Percentiles rank a stretch among this genome's conserved stretches.
Evolutionary conservation across 1,140 invertebrate genomes (phyloP).

Genomic region (Drosophila tsacasi): DNA sequence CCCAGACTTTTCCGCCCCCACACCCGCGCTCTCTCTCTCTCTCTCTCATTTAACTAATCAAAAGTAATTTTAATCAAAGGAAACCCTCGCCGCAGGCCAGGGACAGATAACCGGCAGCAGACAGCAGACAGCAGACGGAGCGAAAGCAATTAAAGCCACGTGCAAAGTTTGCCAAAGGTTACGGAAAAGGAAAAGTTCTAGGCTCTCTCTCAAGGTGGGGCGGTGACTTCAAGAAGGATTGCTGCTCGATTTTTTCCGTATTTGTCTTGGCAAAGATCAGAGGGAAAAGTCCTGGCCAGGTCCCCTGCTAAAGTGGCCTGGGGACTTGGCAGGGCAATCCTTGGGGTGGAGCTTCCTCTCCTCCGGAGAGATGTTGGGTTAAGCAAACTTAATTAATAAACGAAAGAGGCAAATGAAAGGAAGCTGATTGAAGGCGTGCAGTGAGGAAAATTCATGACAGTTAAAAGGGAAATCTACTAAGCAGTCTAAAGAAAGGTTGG

Average conservation of each 20-base stretch:
- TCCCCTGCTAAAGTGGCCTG: conserved; percentile 28
- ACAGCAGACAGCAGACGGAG: conserved; percentile 24
- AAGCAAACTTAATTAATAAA: conserved; percentile 83
- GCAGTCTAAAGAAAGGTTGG: too few relatives aligned
- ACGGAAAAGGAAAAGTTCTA: conserved; percentile 60
- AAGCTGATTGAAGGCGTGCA: conserved; percentile 48
- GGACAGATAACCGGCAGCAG: conserved; percentile 35
- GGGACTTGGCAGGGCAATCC: conserved; percentile 17
- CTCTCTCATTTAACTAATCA: conserved; percentile 76
- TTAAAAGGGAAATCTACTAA: too few relatives aligned
- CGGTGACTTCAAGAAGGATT: conserved; percentile 55
- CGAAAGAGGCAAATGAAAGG: conserved; percentile 37
- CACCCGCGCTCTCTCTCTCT: conserved; percentile 4
- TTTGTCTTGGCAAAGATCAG: conserved; percentile 62
- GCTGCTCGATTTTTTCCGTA: conserved; percentile 48
- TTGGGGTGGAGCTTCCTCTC: background rate
- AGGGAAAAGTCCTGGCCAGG: conserved; percentile 22
- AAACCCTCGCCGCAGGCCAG: conserved; percentile 39
- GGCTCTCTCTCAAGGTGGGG: conserved; percentile 9
- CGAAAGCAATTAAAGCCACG: conserved; percentile 77
- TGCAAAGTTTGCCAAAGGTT: conserved; percentile 73
- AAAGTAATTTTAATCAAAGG: conserved; percentile 82
- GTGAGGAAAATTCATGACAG: background rate
- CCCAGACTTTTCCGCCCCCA: conserved; percentile 30
- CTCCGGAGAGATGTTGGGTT: conserved; percentile 43